A percentile compares a stretch with the other conserved stretches of the same genome.
Evolutionary conservation across 2,797 vertebrate genomes (phyloP).

Genomic region (Brotogeris chrysoptera): DNA sequence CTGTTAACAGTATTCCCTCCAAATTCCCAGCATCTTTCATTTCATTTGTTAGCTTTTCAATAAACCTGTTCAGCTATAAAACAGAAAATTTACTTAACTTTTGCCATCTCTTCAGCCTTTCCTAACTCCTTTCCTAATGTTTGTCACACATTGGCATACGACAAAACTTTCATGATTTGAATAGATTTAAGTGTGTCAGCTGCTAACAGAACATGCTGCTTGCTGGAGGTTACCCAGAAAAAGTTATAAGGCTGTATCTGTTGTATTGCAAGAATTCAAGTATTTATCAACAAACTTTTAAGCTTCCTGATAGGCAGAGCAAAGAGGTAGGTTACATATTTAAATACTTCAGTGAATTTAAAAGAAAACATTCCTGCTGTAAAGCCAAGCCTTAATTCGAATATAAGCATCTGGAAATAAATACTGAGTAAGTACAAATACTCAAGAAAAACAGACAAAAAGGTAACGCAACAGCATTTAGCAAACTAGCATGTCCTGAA

Average conservation of each 20-base stretch:
- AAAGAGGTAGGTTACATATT: background rate
- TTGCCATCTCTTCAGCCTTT: background rate
- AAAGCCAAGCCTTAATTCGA: background rate
- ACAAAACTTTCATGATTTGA: background rate
- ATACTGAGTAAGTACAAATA: background rate
- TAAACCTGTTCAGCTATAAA: conserved; percentile 90
- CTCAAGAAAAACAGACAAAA: background rate
- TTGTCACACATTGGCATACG: background rate
- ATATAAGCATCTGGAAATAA: background rate
- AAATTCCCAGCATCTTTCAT: conserved; percentile 97
- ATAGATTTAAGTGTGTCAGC: background rate
- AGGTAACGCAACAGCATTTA: background rate
- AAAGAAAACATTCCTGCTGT: background rate
- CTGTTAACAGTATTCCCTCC: conserved; percentile 95
- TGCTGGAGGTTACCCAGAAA: background rate
- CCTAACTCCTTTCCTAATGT: background rate
- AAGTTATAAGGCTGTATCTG: background rate
- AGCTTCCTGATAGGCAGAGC: background rate
- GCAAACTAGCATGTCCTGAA: background rate
- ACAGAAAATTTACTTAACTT: background rate
- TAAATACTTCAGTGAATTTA: background rate
- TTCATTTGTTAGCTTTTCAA: conserved; percentile 94
- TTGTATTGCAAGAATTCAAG: background rate
- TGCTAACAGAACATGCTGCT: background rate
- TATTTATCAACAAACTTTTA: background rate